Base-by-base conservation (phyloP, 2,888 invertebrate genomes). In the Caenorhabditis virilis region DNA sequence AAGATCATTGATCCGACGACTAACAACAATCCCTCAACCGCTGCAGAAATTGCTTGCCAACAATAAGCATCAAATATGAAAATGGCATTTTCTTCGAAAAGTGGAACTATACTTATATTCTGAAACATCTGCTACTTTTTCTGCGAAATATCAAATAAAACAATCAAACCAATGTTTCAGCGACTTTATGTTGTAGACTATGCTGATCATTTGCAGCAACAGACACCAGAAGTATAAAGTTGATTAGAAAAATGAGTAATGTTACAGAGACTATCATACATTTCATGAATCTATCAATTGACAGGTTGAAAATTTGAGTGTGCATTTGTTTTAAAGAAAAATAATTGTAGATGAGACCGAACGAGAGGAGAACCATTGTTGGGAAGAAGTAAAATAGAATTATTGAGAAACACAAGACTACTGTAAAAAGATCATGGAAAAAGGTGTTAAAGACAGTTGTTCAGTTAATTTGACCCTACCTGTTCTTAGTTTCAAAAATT, bases 321-420 rank as follows among this genome's bases (percentile, higher is more conserved):
- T 46, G 16, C 15, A 61, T 30, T 42, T 51, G 54, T 47, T 51
- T 55, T 13, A 61, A 22, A 1, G 61, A 61, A 43, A 61, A 51
- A 22, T 49, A 61, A 18, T 61, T 61, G 47, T 61, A 61, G 20
- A 61, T 55, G 5, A 61, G 35, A 5, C 61, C 61, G 16, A 61
- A 61, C 11, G 55, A 55, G 18, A 61, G 27, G 6, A 61, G 42
- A 2, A 61, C 48, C 55, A 61, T 55, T 9, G 61, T 61, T 23
- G 61, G 61, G 27, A 61, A 46, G 23, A 61, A 61, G 47, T 61
- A 61, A 25, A 61, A 23, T 16, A 55, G 23, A 16, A 50, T 43
- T 4, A 61, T 46, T 16, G 42, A 6, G 6, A 43, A 61, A 18
- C 47, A 47, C 26, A 61, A 46, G 51, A 49, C 55, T 47, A 61